Percentiles rank a stretch among this genome's conserved stretches.
phyloP scores from a whole-genome alignment of 1,140 invertebrate genomes.

The Latrodectus geometricus region DNA sequence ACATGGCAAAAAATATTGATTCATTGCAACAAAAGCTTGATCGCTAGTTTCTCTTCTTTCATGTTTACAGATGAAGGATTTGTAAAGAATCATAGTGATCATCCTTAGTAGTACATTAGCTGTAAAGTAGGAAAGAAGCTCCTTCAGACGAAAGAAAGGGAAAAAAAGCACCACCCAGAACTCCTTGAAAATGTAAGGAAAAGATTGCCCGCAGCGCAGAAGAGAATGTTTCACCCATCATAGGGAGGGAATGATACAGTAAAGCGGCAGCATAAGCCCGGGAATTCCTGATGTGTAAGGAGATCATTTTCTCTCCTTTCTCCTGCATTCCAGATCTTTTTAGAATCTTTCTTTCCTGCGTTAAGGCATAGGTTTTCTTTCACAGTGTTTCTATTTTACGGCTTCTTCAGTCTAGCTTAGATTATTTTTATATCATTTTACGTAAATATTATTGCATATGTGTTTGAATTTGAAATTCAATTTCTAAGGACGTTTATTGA shows the following conservation, averaged over 20 bases:
- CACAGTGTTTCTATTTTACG: too few species aligned
- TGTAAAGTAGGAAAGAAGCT: slow-evolving; percentile 31
- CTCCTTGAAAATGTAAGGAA: slow-evolving; percentile 30
- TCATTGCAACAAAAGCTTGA: background rate
- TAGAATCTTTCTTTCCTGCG: too few species aligned
- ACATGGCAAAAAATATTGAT: slow-evolving; percentile 6
- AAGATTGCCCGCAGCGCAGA: slow-evolving; percentile 26
- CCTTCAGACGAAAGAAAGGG: background rate
- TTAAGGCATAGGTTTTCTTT: too few species aligned
- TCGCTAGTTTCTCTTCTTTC: slow-evolving; percentile 9
- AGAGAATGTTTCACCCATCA: slow-evolving; percentile 11
- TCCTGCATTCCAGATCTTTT: background rate
- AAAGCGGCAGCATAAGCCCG: slow-evolving; percentile 13
- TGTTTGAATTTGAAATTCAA: too few species aligned
- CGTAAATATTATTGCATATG: too few species aligned
- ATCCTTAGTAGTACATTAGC: slow-evolving; percentile 37
- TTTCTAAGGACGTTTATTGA: too few species aligned
- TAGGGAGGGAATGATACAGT: background rate
- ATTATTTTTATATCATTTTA: too few species aligned
- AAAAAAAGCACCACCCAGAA: background rate
- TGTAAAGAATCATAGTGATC: slow-evolving; percentile 23
- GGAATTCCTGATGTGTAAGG: background rate
- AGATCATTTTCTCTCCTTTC: background rate
- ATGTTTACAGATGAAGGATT: slow-evolving; percentile 23
- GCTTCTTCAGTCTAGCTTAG: too few species aligned